phyloP scores from a whole-genome alignment of 2,888 invertebrate species.

The Lysandra bellargus region DNA sequence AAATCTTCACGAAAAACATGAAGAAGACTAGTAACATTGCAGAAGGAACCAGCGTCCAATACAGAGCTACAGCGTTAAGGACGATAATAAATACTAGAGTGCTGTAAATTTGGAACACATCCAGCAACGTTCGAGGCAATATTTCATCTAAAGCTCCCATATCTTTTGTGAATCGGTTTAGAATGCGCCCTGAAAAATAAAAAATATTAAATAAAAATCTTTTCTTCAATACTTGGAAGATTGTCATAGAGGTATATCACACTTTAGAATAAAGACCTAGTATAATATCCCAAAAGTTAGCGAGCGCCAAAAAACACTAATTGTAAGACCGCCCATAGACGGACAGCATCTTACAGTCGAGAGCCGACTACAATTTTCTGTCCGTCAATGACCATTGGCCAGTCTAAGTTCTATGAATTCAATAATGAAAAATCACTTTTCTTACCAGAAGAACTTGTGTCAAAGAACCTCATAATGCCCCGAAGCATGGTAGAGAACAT shows the following conservation, averaged over 20 bases:
- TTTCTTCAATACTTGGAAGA: too few species aligned
- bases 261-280: too few species aligned
- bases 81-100: constrained; percentile 79
- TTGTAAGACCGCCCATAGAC: too few species aligned
- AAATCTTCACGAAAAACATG: constrained; percentile 80
- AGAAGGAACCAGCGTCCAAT: constrained; percentile 81
- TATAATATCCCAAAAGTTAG: too few species aligned
- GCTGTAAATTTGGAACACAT: constrained; percentile 81
- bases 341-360: too few species aligned
- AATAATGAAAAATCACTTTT: neutral
- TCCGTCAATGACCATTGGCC: too few species aligned
- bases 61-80: constrained; percentile 82
- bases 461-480: constrained; percentile 85
- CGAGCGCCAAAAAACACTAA: too few species aligned
- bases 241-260: too few species aligned
- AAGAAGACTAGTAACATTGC: constrained; percentile 80
- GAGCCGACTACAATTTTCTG: too few species aligned
- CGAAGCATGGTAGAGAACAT: constrained; percentile 83
- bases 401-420: too few species aligned
- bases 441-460: constrained; percentile 87
- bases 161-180: constrained; percentile 91
- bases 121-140: constrained; percentile 84
- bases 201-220: neutral
- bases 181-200: constrained; percentile 81
- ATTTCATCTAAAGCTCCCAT: constrained; percentile 90